phyloP scores from a whole-genome alignment of 35 echinoderm and acorn worm genomes.

The Ptychodera flava region DNA sequence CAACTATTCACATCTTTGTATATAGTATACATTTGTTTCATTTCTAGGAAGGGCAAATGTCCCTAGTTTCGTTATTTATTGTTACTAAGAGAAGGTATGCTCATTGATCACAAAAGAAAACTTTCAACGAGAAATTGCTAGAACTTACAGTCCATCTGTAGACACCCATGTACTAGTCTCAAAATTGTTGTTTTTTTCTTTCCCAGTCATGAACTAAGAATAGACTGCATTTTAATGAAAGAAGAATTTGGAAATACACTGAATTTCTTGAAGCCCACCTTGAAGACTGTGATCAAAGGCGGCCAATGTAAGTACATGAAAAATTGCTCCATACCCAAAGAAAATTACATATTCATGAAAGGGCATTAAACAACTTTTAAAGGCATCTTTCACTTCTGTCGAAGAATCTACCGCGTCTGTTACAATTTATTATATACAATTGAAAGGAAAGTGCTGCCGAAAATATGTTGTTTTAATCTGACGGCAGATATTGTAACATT shows the following conservation, averaged over 20 bases:
- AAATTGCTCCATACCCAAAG: neutral
- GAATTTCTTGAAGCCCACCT: slow-evolving; percentile 53
- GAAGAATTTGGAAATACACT: slow-evolving; percentile 64
- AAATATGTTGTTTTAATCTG: neutral
- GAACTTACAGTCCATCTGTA: too few relatives aligned
- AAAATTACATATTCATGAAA: too few relatives aligned
- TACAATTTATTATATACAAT: neutral
- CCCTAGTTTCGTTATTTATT: too few relatives aligned
- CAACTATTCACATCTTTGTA: neutral
- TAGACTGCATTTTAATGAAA: slow-evolving; percentile 90
- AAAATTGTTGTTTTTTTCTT: slow-evolving; percentile 10
- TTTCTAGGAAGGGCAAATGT: too few relatives aligned
- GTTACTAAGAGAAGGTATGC: too few relatives aligned
- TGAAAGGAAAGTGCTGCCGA: neutral
- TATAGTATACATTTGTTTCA: neutral
- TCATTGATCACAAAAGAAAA: too few relatives aligned
- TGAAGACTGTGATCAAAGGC: slow-evolving; percentile 43
- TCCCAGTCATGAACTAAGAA: slow-evolving; percentile 58
- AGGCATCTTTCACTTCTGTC: neutral
- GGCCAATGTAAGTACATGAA: slow-evolving; percentile 44
- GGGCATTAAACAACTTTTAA: neutral
- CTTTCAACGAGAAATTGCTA: too few relatives aligned
- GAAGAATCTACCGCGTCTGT: neutral
- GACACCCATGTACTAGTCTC: too few relatives aligned
- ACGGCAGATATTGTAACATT: too few relatives aligned